Evolutionary conservation across 2,113 vertebrate species (phyloP).

Genomic region (Calonectris borealis): DNA sequence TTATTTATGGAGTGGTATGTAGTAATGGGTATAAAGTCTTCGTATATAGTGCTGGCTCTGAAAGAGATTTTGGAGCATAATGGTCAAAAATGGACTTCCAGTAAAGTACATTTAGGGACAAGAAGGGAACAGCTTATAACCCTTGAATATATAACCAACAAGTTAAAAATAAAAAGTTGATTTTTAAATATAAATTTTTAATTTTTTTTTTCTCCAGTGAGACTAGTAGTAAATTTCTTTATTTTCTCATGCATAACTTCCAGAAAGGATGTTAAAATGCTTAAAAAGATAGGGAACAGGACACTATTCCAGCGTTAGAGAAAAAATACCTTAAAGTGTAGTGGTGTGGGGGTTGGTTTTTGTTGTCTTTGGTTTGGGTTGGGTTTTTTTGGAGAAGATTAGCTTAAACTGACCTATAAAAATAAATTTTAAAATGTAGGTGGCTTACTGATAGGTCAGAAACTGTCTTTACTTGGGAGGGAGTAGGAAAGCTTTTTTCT

Average conservation of each 20-base stretch:
- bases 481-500: not conserved
- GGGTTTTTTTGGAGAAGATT: not conserved
- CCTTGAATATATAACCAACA: not conserved
- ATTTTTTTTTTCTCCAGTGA: not conserved
- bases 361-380: not conserved
- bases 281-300: not conserved
- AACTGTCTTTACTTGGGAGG: not conserved
- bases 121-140: not conserved
- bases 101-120: not conserved
- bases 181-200: not conserved
- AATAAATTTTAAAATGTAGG: not conserved
- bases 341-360: not conserved
- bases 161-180: not conserved
- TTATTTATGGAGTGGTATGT: not conserved
- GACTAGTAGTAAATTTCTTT: not conserved
- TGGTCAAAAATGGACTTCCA: not conserved
- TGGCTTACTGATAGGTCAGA: not conserved
- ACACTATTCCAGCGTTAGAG: not conserved
- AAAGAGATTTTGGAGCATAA: not conserved
- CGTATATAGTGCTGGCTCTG: not conserved
- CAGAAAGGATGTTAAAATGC: not conserved
- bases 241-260: not conserved
- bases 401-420: not conserved
- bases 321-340: not conserved
- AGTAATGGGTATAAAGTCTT: not conserved